Percentiles rank a stretch among this genome's conserved stretches.
phyloP scores from a whole-genome alignment of 2,888 invertebrate species.

The Malthinus seriepunctatus region DNA sequence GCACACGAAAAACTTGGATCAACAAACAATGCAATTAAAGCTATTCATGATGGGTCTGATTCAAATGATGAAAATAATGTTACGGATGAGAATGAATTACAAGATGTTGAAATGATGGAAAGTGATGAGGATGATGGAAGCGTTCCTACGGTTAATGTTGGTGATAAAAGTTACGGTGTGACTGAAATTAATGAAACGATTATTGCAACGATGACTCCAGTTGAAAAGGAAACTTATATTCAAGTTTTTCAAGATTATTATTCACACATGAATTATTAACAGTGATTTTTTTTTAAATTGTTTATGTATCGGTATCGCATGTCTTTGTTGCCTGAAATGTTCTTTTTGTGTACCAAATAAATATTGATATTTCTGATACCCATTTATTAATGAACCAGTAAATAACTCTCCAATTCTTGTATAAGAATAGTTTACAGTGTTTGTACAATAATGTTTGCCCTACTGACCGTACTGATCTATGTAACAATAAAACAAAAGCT shows the following conservation, averaged over 20 bases:
- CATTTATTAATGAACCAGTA: too few species aligned
- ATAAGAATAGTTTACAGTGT: too few species aligned
- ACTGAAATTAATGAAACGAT: conserved; percentile 85
- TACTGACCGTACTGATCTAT: too few species aligned
- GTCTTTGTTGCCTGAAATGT: too few species aligned
- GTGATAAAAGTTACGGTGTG: conserved; percentile 76
- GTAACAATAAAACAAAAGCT: too few species aligned
- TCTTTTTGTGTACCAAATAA: too few species aligned
- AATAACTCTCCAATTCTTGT: too few species aligned
- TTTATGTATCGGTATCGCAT: too few species aligned
- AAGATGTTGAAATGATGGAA: conserved; percentile 45
- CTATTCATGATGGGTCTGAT: conserved; percentile 66
- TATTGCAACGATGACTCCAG: conserved; percentile 87
- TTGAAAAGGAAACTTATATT: conserved; percentile 93
- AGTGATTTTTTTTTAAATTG: neutral
- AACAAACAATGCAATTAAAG: conserved; percentile 64
- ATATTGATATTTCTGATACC: too few species aligned
- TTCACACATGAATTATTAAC: conserved; percentile 82
- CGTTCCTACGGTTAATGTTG: conserved; percentile 81
- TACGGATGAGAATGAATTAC: conserved; percentile 61
- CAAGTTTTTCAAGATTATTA: conserved; percentile 93
- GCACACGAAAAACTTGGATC: conserved; percentile 83
- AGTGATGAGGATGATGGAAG: conserved; percentile 68
- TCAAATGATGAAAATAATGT: conserved; percentile 81
- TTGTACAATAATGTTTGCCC: too few species aligned